Conservation (phyloP, 2,888 invertebrate genomes). For the Leuctra nigra region DNA sequence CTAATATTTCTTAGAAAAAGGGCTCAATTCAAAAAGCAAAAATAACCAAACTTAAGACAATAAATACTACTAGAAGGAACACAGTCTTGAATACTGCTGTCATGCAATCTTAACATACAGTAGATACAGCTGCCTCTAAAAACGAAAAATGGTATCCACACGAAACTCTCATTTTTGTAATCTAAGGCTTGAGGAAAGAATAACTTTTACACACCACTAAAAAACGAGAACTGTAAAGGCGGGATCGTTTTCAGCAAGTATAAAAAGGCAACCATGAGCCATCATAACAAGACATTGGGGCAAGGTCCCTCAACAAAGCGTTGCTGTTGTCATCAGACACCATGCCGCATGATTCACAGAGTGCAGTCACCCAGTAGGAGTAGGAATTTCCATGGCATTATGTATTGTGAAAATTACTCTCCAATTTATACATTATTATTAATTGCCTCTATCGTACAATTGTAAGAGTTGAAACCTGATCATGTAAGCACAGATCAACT, state of each 20-base stretch:
- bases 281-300: constrained; percentile 17
- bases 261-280: constrained; percentile 26
- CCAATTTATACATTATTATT: too few species aligned
- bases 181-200: constrained; percentile 1
- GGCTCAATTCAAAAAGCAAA: constrained; percentile 7
- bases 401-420: neutral
- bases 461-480: neutral
- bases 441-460: neutral
- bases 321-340: constrained; percentile 10
- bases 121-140: constrained; percentile 28
- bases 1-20: neutral
- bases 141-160: constrained; percentile 24
- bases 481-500: neutral
- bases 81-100: constrained; percentile 27
- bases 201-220: constrained; percentile 21
- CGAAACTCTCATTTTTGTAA: constrained; percentile 6
- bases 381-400: neutral
- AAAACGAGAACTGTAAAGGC: constrained; percentile 19
- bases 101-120: constrained; percentile 26
- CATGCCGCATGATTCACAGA: neutral
- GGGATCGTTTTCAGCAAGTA: constrained; percentile 23
- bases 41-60: constrained; percentile 24
- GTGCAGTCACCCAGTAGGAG: neutral
- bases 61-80: constrained; percentile 27
- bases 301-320: constrained; percentile 13